phyloP scores from a whole-genome alignment of 2,888 invertebrate species.

The Caenorhabditis sp. region DNA sequence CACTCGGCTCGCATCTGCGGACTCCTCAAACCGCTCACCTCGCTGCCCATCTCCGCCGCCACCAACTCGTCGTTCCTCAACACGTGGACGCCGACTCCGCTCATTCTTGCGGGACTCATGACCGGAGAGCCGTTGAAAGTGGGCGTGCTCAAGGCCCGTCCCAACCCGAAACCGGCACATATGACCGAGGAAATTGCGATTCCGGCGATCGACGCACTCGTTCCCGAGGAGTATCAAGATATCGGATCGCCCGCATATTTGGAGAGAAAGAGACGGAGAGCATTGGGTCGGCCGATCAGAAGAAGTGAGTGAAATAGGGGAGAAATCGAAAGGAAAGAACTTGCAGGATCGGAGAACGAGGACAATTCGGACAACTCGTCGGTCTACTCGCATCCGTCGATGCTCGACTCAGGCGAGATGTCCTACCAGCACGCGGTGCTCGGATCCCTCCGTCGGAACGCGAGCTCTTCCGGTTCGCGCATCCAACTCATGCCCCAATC shows the following conservation, averaged over 20 bases:
- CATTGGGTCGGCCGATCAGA: constrained; percentile 7
- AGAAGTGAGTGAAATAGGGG: constrained; percentile 12
- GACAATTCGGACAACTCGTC: constrained; percentile 73
- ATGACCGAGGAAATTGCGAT: constrained; percentile 60
- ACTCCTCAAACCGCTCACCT: constrained; percentile 53
- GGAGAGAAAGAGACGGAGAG: constrained; percentile 4
- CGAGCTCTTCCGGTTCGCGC: constrained; percentile 13
- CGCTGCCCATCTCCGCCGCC: constrained; percentile 73
- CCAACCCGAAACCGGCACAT: constrained; percentile 48
- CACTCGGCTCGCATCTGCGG: constrained; percentile 79
- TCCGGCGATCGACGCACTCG: constrained; percentile 64
- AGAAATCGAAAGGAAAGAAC: not conserved
- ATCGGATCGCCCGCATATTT: constrained; percentile 45
- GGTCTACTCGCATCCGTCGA: constrained; percentile 77
- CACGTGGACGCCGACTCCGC: constrained; percentile 80
- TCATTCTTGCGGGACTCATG: constrained; percentile 79
- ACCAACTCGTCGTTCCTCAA: constrained; percentile 81
- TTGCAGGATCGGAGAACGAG: constrained; percentile 39
- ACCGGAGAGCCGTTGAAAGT: constrained; percentile 68
- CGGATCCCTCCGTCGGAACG: not conserved
- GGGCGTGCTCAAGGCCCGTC: constrained; percentile 46
- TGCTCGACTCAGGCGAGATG: constrained; percentile 67
- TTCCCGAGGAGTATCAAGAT: constrained; percentile 52
- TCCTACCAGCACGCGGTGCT: constrained; percentile 46
- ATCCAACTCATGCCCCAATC: constrained; percentile 39